Conservation (phyloP, 1,140 invertebrate genomes). For the Ceratoteleas bidentatus region DNA sequence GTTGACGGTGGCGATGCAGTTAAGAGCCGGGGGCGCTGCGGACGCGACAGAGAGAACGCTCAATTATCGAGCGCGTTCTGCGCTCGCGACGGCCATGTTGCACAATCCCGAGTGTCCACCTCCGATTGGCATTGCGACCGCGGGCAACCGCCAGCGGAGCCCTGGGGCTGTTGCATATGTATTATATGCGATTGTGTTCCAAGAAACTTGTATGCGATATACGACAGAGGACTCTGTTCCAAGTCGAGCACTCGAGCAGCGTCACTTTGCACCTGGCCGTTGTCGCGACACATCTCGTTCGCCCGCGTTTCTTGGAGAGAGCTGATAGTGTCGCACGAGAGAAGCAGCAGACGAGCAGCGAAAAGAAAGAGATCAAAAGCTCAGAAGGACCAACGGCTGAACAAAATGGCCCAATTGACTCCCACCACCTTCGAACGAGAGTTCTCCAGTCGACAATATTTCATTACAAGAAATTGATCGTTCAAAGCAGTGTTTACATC, state of each 20-base stretch:
- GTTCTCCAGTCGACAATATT: too few species aligned
- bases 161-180: constrained; percentile 77
- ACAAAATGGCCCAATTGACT: not conserved
- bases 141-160: constrained; percentile 68
- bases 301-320: constrained; percentile 64
- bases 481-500: too few species aligned
- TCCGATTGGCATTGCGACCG: constrained; percentile 69
- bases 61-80: constrained; percentile 71
- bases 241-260: constrained; percentile 70
- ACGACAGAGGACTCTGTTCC: constrained; percentile 73
- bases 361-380: constrained; percentile 52
- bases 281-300: constrained; percentile 67
- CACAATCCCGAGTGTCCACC: constrained; percentile 69
- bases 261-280: constrained; percentile 77
- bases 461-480: too few species aligned
- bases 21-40: constrained; percentile 20
- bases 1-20: constrained; percentile 12
- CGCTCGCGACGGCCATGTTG: constrained; percentile 73
- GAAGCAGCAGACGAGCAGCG: constrained; percentile 30
- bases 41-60: constrained; percentile 65
- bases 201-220: constrained; percentile 79
- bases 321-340: constrained; percentile 61
- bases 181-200: constrained; percentile 81
- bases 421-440: not conserved
- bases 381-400: constrained; percentile 28